Evolutionary conservation across 2,888 invertebrate species (phyloP), one percentile per base, ranked within the genome.

Genomic region (Cryptocephalus primarius): DNA sequence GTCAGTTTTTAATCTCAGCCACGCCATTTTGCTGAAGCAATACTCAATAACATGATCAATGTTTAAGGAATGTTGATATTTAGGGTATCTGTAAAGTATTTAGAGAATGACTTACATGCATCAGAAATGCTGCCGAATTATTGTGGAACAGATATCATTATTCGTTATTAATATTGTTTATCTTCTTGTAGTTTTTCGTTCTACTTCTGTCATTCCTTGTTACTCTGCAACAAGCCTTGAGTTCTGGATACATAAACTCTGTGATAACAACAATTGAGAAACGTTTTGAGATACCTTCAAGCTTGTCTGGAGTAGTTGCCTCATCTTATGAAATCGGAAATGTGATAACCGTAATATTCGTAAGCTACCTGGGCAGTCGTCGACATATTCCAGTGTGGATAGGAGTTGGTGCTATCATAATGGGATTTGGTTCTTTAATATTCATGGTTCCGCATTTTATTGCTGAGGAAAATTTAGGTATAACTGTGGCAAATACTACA

Each of bases 231-330:
- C 91, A 91, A 72, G 90, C 89, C 14, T 75, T 91, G 55, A 89
- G 90, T 69, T 91, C 90, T 51, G 91, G 91, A 56, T 91, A 91
- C 69, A 89, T 90, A 59, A 91, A 91, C 74, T 90, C 90, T 69
- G 94, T 95, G 71, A 93, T 95, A 70, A 94, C 94, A 56, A 95
- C 94, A 47, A 93, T 95, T 63, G 94, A 95, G 74, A 93, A 93
- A 71, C 83, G 94, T 54, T 88, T 88, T 66, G 92, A 94, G 72
- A 91, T 94, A 65, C 92, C 92, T 50, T 92, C 92, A 67, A 88
- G 89, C 67, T 83, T 90, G 55, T 91, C 92, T 43, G 93, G 94
- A 48, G 79, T 93, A 60, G 88, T 94, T 57, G 92, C 93, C 48
- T 92, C 92, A 61, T 90, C 91, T 61, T 93, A 93, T 70, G 94